phyloP scores from a whole-genome alignment of 2,797 vertebrate species.

The Crocodylus rhombifer region DNA sequence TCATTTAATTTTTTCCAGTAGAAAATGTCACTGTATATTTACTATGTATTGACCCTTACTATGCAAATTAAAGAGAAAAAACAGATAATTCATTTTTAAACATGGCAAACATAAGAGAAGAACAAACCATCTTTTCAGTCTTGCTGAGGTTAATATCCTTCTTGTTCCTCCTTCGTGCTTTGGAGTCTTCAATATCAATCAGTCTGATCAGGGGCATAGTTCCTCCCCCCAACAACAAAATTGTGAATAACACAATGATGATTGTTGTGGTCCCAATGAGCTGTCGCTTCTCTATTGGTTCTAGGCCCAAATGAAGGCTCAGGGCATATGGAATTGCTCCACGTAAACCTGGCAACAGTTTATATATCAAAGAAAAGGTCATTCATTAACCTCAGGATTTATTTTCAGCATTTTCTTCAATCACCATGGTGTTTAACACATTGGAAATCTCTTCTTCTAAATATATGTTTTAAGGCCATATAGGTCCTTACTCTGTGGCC shows the following conservation, averaged over 20 bases:
- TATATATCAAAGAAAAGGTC: background rate
- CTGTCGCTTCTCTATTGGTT: constrained; percentile 97
- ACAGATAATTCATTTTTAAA: background rate
- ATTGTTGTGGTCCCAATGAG: constrained; percentile 98
- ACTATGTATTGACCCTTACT: background rate
- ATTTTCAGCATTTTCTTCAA: accelerated
- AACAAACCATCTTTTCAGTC: constrained; percentile 95
- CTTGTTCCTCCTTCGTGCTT: constrained; percentile 89
- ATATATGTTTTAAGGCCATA: background rate
- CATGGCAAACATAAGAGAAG: background rate
- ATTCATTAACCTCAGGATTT: accelerated
- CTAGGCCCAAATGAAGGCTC: constrained; percentile 95
- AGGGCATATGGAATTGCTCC: constrained; percentile 97
- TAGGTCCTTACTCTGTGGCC: accelerated
- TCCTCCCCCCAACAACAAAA: constrained; percentile 93
- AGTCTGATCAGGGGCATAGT: constrained; percentile 98
- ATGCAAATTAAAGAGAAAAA: background rate
- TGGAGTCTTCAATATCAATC: constrained; percentile 95
- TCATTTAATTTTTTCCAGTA: background rate
- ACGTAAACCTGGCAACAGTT: constrained; percentile 85
- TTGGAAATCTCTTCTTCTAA: background rate
- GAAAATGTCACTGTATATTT: background rate
- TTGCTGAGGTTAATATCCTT: constrained; percentile 98
- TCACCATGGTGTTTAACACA: background rate
- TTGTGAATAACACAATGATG: constrained; percentile 96